These are phyloP conservation scores for Drosophila arawakana DNA, from an alignment of 1,140 invertebrate genomes.

Conservation along the genomic window DNA sequence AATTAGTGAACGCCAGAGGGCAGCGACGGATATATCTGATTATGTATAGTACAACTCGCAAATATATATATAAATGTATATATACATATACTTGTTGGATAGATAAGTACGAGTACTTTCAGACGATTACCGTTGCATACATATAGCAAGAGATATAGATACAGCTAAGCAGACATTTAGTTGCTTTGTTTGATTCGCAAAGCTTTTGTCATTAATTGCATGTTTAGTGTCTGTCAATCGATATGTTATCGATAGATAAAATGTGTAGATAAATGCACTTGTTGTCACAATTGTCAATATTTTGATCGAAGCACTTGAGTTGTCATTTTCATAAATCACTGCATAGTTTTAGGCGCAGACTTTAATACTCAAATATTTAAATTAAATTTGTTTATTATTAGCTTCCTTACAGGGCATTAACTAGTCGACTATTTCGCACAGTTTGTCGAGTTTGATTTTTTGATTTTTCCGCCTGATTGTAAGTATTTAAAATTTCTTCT, in stretches of 20 bases:
- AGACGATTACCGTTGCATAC: conserved; percentile 4
- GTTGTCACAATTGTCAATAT: conserved; percentile 2
- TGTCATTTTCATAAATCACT: neutral
- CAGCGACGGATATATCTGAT: conserved; percentile 32
- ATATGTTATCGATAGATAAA: conserved; percentile 18
- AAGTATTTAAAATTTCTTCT: conserved; percentile 4
- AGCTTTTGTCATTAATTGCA: conserved; percentile 13
- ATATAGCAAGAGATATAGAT: conserved; percentile 5
- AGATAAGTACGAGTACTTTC: neutral
- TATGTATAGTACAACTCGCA: conserved; percentile 15
- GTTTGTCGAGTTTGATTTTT: neutral
- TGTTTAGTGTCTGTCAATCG: conserved; percentile 8
- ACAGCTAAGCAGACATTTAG: conserved; percentile 6
- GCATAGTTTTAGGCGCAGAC: conserved; percentile 2
- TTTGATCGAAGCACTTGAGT: neutral
- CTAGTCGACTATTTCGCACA: neutral
- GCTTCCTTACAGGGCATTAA: neutral
- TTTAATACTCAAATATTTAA: too few relatives aligned
- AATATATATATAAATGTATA: neutral
- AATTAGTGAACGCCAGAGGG: conserved; percentile 61
- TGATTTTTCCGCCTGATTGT: neutral
- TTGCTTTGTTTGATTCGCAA: neutral
- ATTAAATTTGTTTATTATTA: neutral
- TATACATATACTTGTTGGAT: neutral
- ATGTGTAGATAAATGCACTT: conserved; percentile 1